Evolutionary conservation across 2,797 vertebrate species (phyloP), one percentile per base, ranked within the genome.

Genomic region (Mionectes olivaceus): DNA sequence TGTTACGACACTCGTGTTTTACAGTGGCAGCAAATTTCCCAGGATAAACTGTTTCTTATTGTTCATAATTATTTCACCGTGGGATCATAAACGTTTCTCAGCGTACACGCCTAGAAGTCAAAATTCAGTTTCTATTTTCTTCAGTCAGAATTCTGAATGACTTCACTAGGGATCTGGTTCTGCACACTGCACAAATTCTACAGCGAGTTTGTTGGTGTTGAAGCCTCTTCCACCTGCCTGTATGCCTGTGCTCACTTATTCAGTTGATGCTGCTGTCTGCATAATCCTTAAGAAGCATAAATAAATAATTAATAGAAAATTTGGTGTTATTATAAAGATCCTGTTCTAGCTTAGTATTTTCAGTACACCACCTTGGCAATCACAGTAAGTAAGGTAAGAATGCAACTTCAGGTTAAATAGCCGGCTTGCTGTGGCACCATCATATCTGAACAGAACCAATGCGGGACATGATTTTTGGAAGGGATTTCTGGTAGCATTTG

Each of bases 121-220:
- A 80, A 91, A 35, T 39, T 35, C 43, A 32, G 14, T 74, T 73
- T 81, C 23, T 82, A 0, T 90, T 88, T 71, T 78, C 35, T 82
- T 78, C 41, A 43, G 41, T 11, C 10, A 59, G 4, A 59, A 13
- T 59, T 89, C 44, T 85, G 19, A 76, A 63, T 70, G 0, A 83
- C 30, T 89, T 85, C n/a, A 27, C 13, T 64, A 56, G 32, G 13
- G 9, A 56, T 41, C 27, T 63, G 11, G 22, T 76, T 44, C 55
- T 10, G 9, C 33, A 63, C 19, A 46, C 61, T 52, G 11, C 35
- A 55, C 9, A 7, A 56, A 82, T 83, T 90, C 44, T 82, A 17
- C 28, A 73, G 41, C 0, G 0, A 69, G 7, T 13, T 87, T 12
- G 11, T 55, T 7, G 7, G 7, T 2, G 0, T 33, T 46, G 79